Evolutionary conservation across 2,797 vertebrate genomes (phyloP).

Genomic region (Helicolenus hilgendorfi): DNA sequence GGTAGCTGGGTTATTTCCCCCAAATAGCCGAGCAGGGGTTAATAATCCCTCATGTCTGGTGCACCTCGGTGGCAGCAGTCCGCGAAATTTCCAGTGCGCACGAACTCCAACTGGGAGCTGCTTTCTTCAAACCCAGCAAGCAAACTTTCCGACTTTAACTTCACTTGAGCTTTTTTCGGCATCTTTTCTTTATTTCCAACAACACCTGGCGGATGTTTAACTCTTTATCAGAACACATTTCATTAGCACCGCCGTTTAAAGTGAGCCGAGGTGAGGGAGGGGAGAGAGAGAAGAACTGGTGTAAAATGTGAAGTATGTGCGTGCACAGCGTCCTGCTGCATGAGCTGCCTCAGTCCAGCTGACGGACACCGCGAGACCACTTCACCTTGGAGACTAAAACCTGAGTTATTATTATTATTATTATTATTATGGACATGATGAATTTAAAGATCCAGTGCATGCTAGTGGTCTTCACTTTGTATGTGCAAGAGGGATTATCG

Average conservation of each 20-base stretch:
- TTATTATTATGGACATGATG: conserved; percentile 55
- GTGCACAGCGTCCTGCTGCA: conserved; percentile 42
- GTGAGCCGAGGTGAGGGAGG: conserved; percentile 33
- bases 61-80: conserved; percentile 63
- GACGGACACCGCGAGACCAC: conserved; percentile 27
- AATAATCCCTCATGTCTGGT: conserved; percentile 67
- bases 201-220: conserved; percentile 26
- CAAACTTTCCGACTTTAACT: conserved; percentile 34
- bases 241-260: conserved; percentile 22
- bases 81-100: conserved; percentile 77
- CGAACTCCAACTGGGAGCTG: conserved; percentile 31
- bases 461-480: conserved; percentile 70
- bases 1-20: conserved; percentile 13
- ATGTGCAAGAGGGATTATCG: conserved; percentile 67
- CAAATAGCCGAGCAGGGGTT: conserved; percentile 67
- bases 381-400: background rate
- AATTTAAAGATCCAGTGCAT: conserved; percentile 55
- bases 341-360: conserved; percentile 36
- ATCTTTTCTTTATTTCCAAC: background rate
- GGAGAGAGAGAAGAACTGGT: conserved; percentile 35
- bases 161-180: background rate
- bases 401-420: background rate
- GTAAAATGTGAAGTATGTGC: conserved; percentile 77
- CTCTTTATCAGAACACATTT: background rate
- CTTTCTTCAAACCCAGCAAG: conserved; percentile 6